phyloP scores from a whole-genome alignment of 2,797 vertebrate genomes.

The Arrhamphus sclerolepis region DNA sequence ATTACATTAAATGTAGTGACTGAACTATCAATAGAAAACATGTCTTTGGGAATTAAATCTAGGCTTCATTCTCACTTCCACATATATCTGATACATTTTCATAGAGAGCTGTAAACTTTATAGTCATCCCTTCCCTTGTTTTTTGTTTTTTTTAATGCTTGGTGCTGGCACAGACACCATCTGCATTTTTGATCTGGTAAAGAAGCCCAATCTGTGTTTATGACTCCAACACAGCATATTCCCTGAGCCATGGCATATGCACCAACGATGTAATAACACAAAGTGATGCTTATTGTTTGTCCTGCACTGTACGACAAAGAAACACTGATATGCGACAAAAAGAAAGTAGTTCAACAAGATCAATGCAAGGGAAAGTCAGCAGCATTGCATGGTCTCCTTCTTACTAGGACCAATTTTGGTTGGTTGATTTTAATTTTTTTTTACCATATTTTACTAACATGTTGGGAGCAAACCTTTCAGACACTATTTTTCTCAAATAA shows the following conservation, averaged over 20 bases:
- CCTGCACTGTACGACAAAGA: constrained; percentile 27
- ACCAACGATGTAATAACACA: constrained; percentile 24
- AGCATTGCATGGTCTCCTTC: background rate
- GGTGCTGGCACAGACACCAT: constrained; percentile 30
- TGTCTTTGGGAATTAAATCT: constrained; percentile 48
- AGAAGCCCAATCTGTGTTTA: constrained; percentile 46
- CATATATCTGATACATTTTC: constrained; percentile 41
- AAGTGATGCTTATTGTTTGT: constrained; percentile 11
- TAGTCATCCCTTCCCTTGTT: constrained; percentile 8
- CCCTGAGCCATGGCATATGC: background rate
- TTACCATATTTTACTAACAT: background rate
- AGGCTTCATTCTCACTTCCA: constrained; percentile 32
- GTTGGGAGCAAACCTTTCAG: background rate
- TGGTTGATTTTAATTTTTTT: too few relatives aligned
- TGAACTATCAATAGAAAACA: constrained; percentile 41
- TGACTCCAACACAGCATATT: constrained; percentile 35
- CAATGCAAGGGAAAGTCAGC: constrained; percentile 16
- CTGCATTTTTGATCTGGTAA: constrained; percentile 49
- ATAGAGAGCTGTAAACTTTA: constrained; percentile 10
- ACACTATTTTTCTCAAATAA: background rate
- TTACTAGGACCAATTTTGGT: too few relatives aligned
- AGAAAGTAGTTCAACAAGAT: constrained; percentile 3
- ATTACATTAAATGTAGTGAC: constrained; percentile 20
- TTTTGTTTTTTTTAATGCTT: constrained; percentile 21
- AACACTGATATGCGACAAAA: constrained; percentile 19